Conservation (phyloP, 2,888 invertebrate species). For the Idaea biselata region DNA sequence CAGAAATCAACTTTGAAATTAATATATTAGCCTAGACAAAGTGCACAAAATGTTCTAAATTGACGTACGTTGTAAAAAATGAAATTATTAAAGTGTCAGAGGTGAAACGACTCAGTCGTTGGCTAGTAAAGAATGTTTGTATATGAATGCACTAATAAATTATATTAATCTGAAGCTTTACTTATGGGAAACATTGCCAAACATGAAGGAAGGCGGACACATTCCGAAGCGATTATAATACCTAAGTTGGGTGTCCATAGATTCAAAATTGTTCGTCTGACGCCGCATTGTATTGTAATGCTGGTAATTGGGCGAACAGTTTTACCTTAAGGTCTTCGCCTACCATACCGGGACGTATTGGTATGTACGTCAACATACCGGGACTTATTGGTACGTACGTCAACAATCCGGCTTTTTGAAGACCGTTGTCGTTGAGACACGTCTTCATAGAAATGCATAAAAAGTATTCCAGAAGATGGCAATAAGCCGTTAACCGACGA, state of each 20-base stretch:
- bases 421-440: too few relatives aligned
- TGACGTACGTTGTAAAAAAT: not conserved
- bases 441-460: too few relatives aligned
- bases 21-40: not conserved
- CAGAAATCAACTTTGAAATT: not conserved
- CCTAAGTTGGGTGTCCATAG: conserved; percentile 4
- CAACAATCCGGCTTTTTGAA: too few relatives aligned
- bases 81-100: not conserved
- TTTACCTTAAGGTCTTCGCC: not conserved
- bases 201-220: conserved; percentile 53
- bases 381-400: too few relatives aligned
- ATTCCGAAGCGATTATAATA: conserved; percentile 58
- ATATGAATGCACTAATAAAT: conserved; percentile 31
- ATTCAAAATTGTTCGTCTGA: not conserved
- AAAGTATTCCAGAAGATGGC: too few relatives aligned
- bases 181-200: conserved; percentile 58
- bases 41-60: conserved; percentile 2
- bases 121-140: conserved; percentile 25
- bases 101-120: conserved; percentile 17
- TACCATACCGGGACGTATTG: not conserved
- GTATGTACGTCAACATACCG: not conserved
- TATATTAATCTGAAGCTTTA: conserved; percentile 40
- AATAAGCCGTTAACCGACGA: too few relatives aligned
- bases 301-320: not conserved
- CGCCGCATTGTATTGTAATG: not conserved